Evolutionary conservation across 2,113 vertebrate genomes (phyloP).

Genomic region (Synodontis membranacea): DNA sequence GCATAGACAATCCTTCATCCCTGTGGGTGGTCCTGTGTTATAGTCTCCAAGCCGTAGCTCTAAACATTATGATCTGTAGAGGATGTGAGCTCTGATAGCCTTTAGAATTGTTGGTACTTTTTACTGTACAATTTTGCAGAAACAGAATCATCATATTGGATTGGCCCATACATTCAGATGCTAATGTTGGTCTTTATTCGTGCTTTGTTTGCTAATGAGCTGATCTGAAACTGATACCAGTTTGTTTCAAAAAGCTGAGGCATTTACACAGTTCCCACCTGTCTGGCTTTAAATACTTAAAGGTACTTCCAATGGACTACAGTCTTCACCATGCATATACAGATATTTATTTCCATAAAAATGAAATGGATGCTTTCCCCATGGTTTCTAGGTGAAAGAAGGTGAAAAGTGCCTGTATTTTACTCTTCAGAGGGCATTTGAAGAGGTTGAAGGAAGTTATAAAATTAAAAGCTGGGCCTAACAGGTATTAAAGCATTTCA

Average conservation of each 20-base stretch:
- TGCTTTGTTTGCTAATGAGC: not conserved
- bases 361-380: not conserved
- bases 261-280: not conserved
- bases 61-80: slow-evolving; percentile 12
- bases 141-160: not conserved
- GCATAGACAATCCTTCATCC: slow-evolving; percentile 9
- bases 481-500: not conserved
- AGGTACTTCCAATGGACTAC: not conserved
- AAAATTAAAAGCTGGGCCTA: not conserved
- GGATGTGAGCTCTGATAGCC: slow-evolving; percentile 21
- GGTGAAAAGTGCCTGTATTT: not conserved
- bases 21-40: slow-evolving; percentile 41
- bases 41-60: slow-evolving; percentile 13
- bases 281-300: not conserved
- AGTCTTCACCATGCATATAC: not conserved
- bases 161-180: not conserved
- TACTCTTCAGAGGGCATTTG: not conserved
- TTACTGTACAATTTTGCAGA: not conserved
- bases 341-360: not conserved
- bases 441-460: not conserved
- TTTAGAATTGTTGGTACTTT: not conserved
- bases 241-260: slow-evolving; percentile 14
- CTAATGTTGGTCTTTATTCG: slow-evolving; percentile 17
- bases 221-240: not conserved
- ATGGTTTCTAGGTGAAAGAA: not conserved